Percentiles rank a stretch among this genome's conserved stretches.
Evolutionary conservation across 1,140 invertebrate genomes (phyloP).

Genomic region (Mesaphorura yosii): DNA sequence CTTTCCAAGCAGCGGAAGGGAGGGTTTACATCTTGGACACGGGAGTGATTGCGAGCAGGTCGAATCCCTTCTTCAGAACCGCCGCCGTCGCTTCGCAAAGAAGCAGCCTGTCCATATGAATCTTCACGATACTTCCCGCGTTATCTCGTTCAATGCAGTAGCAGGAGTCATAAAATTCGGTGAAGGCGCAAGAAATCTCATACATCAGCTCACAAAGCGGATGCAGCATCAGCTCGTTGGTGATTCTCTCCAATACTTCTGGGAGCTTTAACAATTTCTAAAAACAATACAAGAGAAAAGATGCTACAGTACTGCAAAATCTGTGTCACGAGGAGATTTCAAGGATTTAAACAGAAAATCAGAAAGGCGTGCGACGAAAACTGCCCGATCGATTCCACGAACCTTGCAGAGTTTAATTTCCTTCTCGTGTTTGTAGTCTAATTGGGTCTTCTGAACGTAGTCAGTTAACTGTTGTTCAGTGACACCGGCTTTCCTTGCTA

Average conservation of each 20-base stretch:
- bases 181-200: conserved; percentile 80
- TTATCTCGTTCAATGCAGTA: conserved; percentile 90
- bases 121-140: conserved; percentile 58
- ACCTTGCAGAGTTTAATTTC: conserved; percentile 92
- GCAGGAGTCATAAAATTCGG: conserved; percentile 95
- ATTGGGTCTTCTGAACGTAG: conserved; percentile 42
- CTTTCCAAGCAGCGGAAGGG: too few species aligned
- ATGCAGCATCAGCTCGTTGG: conserved; percentile 76
- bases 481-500: conserved; percentile 65
- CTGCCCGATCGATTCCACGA: too few species aligned
- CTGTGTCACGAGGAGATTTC: neutral
- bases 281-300: too few species aligned
- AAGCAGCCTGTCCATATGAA: conserved; percentile 76
- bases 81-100: conserved; percentile 84
- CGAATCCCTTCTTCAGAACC: conserved; percentile 74
- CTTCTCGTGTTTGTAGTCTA: conserved; percentile 73
- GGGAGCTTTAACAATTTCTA: conserved; percentile 63
- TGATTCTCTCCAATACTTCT: conserved; percentile 72
- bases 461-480: conserved; percentile 45
- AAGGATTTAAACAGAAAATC: too few species aligned
- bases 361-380: too few species aligned
- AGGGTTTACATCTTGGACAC: conserved; percentile 78
- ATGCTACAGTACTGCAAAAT: too few species aligned
- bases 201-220: conserved; percentile 91
- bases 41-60: conserved; percentile 83